Evolutionary conservation across 53 echinoderm and acorn worm genomes (phyloP).

Genomic region (Apostichopus leukothele): DNA sequence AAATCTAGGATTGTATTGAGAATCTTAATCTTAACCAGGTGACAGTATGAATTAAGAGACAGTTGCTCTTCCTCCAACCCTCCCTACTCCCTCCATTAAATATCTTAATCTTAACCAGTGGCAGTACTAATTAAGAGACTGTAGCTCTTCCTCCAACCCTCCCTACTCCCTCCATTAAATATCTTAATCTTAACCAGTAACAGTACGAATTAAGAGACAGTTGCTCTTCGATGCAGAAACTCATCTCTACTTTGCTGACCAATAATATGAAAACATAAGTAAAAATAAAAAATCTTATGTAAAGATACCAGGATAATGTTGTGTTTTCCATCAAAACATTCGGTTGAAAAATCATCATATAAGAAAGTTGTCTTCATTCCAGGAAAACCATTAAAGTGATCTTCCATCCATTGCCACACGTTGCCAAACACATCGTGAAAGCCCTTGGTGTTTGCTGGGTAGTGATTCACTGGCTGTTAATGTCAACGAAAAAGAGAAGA

Average conservation of each 20-base stretch:
- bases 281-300: not conserved
- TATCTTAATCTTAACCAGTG: too few relatives aligned
- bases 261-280: not conserved
- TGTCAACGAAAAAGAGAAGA: too few relatives aligned
- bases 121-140: too few relatives aligned
- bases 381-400: constrained; percentile 88
- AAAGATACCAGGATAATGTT: constrained; percentile 71
- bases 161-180: too few relatives aligned
- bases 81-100: too few relatives aligned
- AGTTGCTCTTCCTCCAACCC: too few relatives aligned
- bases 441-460: constrained; percentile 68
- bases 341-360: constrained; percentile 92
- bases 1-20: too few relatives aligned
- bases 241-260: not conserved
- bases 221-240: not conserved
- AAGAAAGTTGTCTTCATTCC: constrained; percentile 57
- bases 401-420: constrained; percentile 95
- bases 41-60: too few relatives aligned
- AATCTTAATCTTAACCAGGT: too few relatives aligned
- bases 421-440: constrained; percentile 95
- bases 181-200: too few relatives aligned
- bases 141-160: too few relatives aligned
- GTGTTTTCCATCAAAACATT: constrained; percentile 87
- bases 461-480: constrained; percentile 86
- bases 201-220: too few relatives aligned